A percentile compares a stretch with the other conserved stretches of the same genome.
phyloP scores from a whole-genome alignment of 2,888 invertebrate species.

The Tachina lurida region DNA sequence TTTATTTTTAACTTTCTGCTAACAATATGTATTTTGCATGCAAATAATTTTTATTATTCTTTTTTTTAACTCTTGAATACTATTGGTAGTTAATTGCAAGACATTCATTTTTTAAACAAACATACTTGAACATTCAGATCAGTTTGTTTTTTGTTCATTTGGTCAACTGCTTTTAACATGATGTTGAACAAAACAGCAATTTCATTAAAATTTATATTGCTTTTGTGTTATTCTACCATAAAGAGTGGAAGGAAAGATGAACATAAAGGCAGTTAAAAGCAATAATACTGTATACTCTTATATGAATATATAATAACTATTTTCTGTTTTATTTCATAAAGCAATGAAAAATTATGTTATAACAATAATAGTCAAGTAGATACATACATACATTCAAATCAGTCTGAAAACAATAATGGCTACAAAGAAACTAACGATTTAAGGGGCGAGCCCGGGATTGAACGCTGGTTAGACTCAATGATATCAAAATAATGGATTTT shows the following conservation, averaged over 20 bases:
- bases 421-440: too few species aligned
- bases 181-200: not conserved
- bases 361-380: too few species aligned
- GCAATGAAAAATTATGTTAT: too few species aligned
- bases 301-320: too few species aligned
- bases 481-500: too few species aligned
- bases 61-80: constrained; percentile 15
- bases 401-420: too few species aligned
- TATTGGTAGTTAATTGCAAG: constrained; percentile 65
- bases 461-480: too few species aligned
- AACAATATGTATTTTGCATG: constrained; percentile 54
- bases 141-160: not conserved
- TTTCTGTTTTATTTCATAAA: too few species aligned
- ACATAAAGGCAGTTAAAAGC: not conserved
- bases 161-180: not conserved
- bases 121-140: constrained; percentile 39
- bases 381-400: too few species aligned
- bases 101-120: constrained; percentile 53
- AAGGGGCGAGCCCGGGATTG: fast-evolving
- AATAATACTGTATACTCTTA: too few species aligned
- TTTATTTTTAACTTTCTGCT: constrained; percentile 41
- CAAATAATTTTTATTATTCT: constrained; percentile 53
- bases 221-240: not conserved
- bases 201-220: constrained; percentile 15
- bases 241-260: not conserved